Base-by-base conservation (phyloP, 92 coral and sea anemone genomes). In the Montipora capitata region DNA sequence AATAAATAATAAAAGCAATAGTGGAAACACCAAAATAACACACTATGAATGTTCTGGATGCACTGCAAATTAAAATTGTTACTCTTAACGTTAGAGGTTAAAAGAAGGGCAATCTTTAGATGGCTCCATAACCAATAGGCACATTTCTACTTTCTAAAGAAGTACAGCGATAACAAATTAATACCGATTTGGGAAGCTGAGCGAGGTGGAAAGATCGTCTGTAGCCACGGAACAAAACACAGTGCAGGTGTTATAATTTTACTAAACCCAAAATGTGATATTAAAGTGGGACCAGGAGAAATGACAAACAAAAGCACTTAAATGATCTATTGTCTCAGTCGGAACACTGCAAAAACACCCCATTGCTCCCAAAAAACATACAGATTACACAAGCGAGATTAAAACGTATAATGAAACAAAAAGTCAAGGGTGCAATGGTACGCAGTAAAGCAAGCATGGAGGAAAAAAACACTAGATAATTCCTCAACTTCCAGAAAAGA, bases 401-500 rank as follows among this genome's bases (percentile, higher is more conserved):
- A 5, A 56, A 43, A 74, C 3, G 42, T 0, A 45, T 74, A 17
- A 18, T 35, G 40, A 14, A 3, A 7, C 64, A 52, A 51, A 74
- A 16, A 45, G 49, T 74, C 14, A 56, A 49, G 35, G 63, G 61
- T 20, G 79, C 65, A 20, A 39, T 52, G 48, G 10, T 76, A 38
- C 65, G 80, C 20, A 48, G 59, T 45, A 76, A 76, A 52, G 80
- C 80, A 61, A 74, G 16, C 40, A 74, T n/a, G 59, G 59, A 72
- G 78, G 5, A 45, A 15, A 51, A 27, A 45, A 13, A 35, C 14
- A 74, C 58, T 3, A 73, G 78, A 20, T 73, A 44, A 41, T 49
- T 72, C 54, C 59, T 74, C 65, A 74, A 48, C 43, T 74, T 74
- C 13, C 63, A 49, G 14, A 57, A 57, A 49, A 14, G 43, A 57